These are phyloP conservation scores for Scortum barcoo DNA, from an alignment of 2,113 vertebrate species.

Conservation along the genomic window DNA sequence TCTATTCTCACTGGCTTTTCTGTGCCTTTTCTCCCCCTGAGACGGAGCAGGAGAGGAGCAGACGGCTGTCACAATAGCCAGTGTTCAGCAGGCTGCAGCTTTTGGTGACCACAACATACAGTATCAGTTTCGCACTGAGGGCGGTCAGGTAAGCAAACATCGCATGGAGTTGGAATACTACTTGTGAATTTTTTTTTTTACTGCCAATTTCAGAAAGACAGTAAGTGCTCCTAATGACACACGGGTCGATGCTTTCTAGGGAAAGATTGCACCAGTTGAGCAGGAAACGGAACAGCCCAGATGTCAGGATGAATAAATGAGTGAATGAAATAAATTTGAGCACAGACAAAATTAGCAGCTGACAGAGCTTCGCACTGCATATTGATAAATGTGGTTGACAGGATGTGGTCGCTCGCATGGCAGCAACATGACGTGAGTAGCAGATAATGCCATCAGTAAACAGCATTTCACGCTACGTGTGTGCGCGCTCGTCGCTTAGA, in stretches of 20 bases:
- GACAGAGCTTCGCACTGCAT: conserved; percentile 4
- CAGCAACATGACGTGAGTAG: background rate
- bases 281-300: background rate
- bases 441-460: background rate
- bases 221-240: background rate
- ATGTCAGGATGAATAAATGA: background rate
- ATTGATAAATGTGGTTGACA: conserved; percentile 17
- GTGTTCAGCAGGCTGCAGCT: conserved; percentile 87
- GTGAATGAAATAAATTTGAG: background rate
- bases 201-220: background rate
- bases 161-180: no score
- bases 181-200: background rate
- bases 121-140: conserved; percentile 91
- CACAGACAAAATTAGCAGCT: conserved; percentile 12
- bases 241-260: background rate
- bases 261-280: background rate
- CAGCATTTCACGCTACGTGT: background rate
- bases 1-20: conserved; percentile 18
- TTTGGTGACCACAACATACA: conserved; percentile 90
- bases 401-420: background rate
- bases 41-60: conserved; percentile 87
- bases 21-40: conserved; percentile 24
- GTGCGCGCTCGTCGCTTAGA: background rate
- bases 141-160: conserved; percentile 87
- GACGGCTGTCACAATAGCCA: conserved; percentile 87